A percentile compares a stretch with the other conserved stretches of the same genome.
phyloP scores from a whole-genome alignment of 2,888 invertebrate genomes.

The Sphaerophoria rueppellii region DNA sequence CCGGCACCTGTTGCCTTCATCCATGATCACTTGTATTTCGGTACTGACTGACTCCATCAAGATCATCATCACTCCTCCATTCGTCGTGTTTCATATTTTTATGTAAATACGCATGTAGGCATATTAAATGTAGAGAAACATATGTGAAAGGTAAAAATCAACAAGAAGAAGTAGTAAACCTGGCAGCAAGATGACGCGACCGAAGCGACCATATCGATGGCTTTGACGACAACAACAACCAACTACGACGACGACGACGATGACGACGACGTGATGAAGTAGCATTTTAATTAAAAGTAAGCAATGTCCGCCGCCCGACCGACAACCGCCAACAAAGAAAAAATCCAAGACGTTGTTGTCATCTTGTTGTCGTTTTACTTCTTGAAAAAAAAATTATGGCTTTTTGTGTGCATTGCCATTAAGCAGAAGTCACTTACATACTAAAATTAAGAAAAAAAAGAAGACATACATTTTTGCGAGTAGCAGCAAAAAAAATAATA shows the following conservation, averaged over 20 bases:
- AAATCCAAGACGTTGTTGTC: slow-evolving; percentile 38
- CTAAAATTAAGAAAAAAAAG: slow-evolving; percentile 44
- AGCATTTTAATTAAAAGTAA: slow-evolving; percentile 72
- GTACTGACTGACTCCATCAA: background rate
- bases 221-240: too few relatives aligned
- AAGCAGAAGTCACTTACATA: slow-evolving; percentile 75
- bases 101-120: slow-evolving; percentile 26
- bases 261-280: slow-evolving; percentile 49
- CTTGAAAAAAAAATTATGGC: slow-evolving; percentile 45
- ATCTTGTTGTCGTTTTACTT: slow-evolving; percentile 31
- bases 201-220: too few relatives aligned
- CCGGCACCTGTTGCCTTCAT: slow-evolving; percentile 70
- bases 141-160: slow-evolving; percentile 50
- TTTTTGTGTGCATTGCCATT: slow-evolving; percentile 80
- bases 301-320: slow-evolving; percentile 58
- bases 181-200: slow-evolving; percentile 47
- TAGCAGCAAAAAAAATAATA: slow-evolving; percentile 10
- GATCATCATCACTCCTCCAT: slow-evolving; percentile 26
- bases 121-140: slow-evolving; percentile 64
- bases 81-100: slow-evolving; percentile 44
- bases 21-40: slow-evolving; percentile 38
- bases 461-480: slow-evolving; percentile 58
- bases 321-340: slow-evolving; percentile 20
- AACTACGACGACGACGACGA: too few relatives aligned
- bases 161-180: slow-evolving; percentile 56